These are phyloP conservation scores for Lutjanus campechanus DNA, from an alignment of 2,797 vertebrate genomes.

Conservation along the genomic window DNA sequence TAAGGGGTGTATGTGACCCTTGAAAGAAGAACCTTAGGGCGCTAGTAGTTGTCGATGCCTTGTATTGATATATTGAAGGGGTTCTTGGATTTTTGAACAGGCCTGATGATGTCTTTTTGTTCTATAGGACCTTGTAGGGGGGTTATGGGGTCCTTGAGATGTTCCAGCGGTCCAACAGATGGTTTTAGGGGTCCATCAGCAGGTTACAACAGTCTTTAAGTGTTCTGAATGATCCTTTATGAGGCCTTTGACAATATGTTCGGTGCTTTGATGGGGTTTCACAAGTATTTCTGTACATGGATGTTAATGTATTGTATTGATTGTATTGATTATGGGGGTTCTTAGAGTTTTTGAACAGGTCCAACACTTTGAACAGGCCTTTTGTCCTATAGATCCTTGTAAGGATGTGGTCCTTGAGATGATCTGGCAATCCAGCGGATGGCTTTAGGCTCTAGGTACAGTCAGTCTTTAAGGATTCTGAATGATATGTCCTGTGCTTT, in stretches of 20 bases:
- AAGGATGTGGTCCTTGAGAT: background rate
- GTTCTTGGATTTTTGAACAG: background rate
- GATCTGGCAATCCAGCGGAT: background rate
- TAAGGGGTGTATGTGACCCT: background rate
- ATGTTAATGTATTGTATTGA: background rate
- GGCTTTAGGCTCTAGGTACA: background rate
- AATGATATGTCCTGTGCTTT: background rate
- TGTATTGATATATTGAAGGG: background rate
- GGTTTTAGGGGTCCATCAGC: background rate
- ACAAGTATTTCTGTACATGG: too few species aligned
- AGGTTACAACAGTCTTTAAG: background rate
- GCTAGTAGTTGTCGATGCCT: background rate
- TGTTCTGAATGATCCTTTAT: background rate
- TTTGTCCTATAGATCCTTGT: background rate
- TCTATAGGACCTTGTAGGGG: background rate
- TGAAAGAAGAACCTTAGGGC: background rate
- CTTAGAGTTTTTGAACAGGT: background rate
- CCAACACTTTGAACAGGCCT: too few species aligned
- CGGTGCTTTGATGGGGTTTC: background rate
- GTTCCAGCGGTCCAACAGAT: background rate
- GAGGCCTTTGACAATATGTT: background rate
- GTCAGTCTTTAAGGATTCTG: background rate
- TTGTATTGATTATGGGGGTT: background rate
- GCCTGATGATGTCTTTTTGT: too few species aligned
- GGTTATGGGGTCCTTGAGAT: background rate